Percentiles rank a stretch among this genome's conserved stretches.
Evolutionary conservation across 2,797 vertebrate genomes (phyloP).

Genomic region (Novumbra hubbsi): DNA sequence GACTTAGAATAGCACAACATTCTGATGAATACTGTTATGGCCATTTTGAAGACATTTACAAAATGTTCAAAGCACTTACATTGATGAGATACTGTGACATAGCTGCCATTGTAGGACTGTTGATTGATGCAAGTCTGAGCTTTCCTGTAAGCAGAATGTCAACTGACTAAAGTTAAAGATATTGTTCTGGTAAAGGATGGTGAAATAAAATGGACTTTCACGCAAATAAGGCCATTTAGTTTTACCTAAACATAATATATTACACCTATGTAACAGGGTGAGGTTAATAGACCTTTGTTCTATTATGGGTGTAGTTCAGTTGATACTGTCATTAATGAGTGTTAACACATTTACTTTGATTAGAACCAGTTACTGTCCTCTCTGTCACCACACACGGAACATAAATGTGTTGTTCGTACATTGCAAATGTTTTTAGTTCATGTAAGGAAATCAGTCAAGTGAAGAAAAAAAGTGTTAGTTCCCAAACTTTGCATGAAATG

Average conservation of each 20-base stretch:
- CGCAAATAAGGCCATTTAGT: constrained; percentile 3
- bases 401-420: too few species aligned
- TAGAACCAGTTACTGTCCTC: too few species aligned
- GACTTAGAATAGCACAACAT: too few species aligned
- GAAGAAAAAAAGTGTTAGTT: too few species aligned
- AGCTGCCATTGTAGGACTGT: constrained; percentile 62
- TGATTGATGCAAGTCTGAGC: background rate
- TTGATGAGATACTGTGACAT: constrained; percentile 77
- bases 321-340: background rate
- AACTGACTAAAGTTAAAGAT: background rate
- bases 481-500: too few species aligned
- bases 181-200: background rate
- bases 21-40: too few species aligned
- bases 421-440: too few species aligned
- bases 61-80: constrained; percentile 64
- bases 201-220: background rate
- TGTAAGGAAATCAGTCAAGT: too few species aligned
- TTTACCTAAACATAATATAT: too few species aligned
- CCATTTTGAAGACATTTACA: background rate
- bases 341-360: background rate
- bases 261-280: constrained; percentile 18
- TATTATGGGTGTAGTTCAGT: constrained; percentile 9
- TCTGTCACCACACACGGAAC: too few species aligned
- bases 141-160: background rate
- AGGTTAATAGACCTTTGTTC: constrained; percentile 13